phyloP scores from a whole-genome alignment of 2,888 invertebrate species.

The Perizoma affinitatum region DNA sequence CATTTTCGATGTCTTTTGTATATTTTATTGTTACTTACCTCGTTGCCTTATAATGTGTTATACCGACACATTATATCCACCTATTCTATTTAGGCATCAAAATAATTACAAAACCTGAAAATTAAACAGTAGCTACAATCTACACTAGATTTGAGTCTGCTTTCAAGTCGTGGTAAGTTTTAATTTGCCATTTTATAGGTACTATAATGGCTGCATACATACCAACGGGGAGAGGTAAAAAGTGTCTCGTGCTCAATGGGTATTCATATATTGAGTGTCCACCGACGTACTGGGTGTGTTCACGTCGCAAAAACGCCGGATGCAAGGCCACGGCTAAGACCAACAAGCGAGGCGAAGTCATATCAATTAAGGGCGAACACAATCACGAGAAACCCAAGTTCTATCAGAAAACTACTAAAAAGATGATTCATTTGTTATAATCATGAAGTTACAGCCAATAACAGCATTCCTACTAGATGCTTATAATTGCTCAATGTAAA shows the following conservation, averaged over 20 bases:
- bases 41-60: neutral
- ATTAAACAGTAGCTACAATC: too few relatives aligned
- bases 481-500: too few relatives aligned
- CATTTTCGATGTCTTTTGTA: constrained; percentile 27
- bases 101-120: too few relatives aligned
- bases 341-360: constrained; percentile 60
- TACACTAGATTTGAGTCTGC: too few relatives aligned
- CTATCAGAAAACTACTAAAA: constrained; percentile 60
- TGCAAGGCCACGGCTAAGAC: constrained; percentile 67
- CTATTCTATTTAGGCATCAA: too few relatives aligned
- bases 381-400: constrained; percentile 66
- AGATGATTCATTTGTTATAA: constrained; percentile 51
- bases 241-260: constrained; percentile 61
- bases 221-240: constrained; percentile 63
- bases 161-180: too few relatives aligned
- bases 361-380: constrained; percentile 53
- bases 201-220: constrained; percentile 61
- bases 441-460: too few relatives aligned
- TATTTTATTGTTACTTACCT: constrained; percentile 8
- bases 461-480: too few relatives aligned
- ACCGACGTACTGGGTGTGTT: constrained; percentile 61
- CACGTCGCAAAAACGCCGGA: constrained; percentile 45
- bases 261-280: constrained; percentile 57
- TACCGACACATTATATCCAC: too few relatives aligned
- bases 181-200: constrained; percentile 46